A percentile compares a stretch with the other conserved stretches of the same genome.
Evolutionary conservation across 2,888 invertebrate species (phyloP).

Genomic region (Agriopis marginaria): DNA sequence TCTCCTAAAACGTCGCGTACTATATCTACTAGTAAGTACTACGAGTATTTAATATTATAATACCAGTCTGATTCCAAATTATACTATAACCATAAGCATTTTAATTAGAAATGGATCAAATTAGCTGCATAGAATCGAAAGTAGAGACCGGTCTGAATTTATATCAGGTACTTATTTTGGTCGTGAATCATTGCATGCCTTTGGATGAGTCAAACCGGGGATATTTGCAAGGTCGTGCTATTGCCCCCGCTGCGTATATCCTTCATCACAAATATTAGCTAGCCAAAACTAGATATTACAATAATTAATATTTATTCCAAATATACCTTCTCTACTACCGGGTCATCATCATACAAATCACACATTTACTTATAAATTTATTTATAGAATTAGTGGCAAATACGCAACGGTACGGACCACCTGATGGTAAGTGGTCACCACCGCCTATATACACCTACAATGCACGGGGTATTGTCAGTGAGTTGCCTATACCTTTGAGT

Average conservation of each 20-base stretch:
- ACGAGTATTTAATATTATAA: not conserved
- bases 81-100: not conserved
- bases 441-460: too few species aligned
- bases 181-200: constrained; percentile 61
- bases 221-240: constrained; percentile 76
- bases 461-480: too few species aligned
- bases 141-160: constrained; percentile 22
- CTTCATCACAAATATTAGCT: constrained; percentile 23
- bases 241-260: constrained; percentile 51
- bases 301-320: constrained; percentile 11
- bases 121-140: constrained; percentile 13
- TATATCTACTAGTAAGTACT: not conserved
- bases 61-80: not conserved
- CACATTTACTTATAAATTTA: too few species aligned
- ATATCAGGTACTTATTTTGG: constrained; percentile 41
- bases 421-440: too few species aligned
- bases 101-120: constrained; percentile 2
- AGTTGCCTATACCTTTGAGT: too few species aligned
- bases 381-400: too few species aligned
- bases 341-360: not conserved
- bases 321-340: constrained; percentile 3
- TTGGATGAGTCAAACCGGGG: constrained; percentile 62
- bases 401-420: too few species aligned
- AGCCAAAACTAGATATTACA: constrained; percentile 4
- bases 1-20: too few species aligned